Base-by-base conservation (phyloP, 2,797 vertebrate genomes). In the Tauraco hartlaubi region DNA sequence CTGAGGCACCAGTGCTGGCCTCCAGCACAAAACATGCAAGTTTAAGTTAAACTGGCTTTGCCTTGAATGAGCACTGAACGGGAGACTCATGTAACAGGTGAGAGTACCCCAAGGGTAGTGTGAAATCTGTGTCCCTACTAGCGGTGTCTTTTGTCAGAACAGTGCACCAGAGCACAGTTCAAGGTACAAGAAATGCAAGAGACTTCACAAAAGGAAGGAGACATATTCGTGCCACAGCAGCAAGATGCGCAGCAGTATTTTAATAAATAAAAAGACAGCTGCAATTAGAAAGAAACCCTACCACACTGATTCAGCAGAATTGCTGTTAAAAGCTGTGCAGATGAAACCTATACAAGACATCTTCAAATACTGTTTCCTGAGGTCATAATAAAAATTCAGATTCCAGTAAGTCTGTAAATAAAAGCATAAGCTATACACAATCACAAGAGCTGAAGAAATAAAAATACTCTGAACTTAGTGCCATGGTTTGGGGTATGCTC, bases 151-250 rank as follows among this genome's bases (percentile, higher is more conserved):
- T 43, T 33, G 83, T 23, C 55, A 68, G 54, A 61, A 26, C 35
- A 33, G 37, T 12, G 35, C 48, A 43, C 28, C 58, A 81, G 26
- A 37, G 31, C 74, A 68, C 33, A 52, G 49, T 8, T 52, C 39
- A 58, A 58, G 44, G 31, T 55, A 62, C 2, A 17, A 44, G 29
- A 91, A 56, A 54, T 7, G 12, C 28, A 41, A 66, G 52, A 71
- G 35, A 43, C 35, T n/a, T 48, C 11, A 75, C 63, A 66, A 85
- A 49, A 41, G 5, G 13, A 69, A 54, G 15, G 7, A 52, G 15
- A n/a, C 4, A 17, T 18, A 56, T 44, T 44, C 0, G 0, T 8
- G 18, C 56, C 64, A 46, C 7, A 78, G 13, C 20, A 71, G 18
- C 37, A 62, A 87, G 67, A 33, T 19, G 19, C 19, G 64, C 39